phyloP scores from a whole-genome alignment of 2,888 invertebrate genomes.

The Lutraria lutraria region DNA sequence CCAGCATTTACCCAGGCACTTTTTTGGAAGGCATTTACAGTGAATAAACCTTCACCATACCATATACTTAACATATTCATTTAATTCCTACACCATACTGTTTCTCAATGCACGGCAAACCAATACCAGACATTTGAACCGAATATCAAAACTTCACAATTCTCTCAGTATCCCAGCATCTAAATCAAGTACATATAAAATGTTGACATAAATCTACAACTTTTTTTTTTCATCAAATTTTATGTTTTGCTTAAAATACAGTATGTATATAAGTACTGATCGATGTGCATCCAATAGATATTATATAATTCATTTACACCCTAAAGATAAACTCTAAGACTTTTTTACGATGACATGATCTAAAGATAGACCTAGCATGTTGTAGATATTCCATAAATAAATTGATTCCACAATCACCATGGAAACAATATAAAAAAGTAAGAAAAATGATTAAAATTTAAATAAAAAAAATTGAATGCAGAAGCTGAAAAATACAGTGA shows the following conservation, averaged over 20 bases:
- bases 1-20: slow-evolving; percentile 33
- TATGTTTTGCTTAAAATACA: background rate
- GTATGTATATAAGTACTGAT: background rate
- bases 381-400: no score
- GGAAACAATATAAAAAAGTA: no score
- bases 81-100: slow-evolving; percentile 15
- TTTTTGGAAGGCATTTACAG: slow-evolving; percentile 36
- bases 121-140: background rate
- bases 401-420: no score
- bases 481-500: background rate
- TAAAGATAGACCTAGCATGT: no score
- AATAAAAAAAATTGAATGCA: background rate
- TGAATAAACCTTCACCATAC: slow-evolving; percentile 28
- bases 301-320: background rate
- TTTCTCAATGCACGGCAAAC: background rate
- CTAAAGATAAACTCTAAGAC: no score
- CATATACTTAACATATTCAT: slow-evolving; percentile 8
- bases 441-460: background rate
- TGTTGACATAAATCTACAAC: background rate
- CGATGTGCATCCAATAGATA: background rate
- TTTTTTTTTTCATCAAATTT: background rate
- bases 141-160: background rate
- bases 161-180: background rate
- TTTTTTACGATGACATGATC: no score
- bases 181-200: background rate